Evolutionary conservation across 2,113 vertebrate species (phyloP).

Genomic region (Willisornis vidua): DNA sequence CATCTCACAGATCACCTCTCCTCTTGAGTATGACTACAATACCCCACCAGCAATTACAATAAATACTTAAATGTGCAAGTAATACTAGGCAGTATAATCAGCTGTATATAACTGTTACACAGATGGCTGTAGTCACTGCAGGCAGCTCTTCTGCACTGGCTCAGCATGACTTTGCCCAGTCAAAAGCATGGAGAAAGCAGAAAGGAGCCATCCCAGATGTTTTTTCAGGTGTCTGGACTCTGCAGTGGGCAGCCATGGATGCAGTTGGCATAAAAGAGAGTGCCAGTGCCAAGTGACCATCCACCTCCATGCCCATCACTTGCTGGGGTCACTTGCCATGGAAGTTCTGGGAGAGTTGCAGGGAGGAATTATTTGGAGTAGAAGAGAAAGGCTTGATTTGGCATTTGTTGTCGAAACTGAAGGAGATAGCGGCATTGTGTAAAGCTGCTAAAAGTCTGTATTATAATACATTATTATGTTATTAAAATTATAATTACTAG

Average conservation of each 20-base stretch:
- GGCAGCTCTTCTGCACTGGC: not conserved
- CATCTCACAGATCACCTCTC: not conserved
- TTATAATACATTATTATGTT: not conserved
- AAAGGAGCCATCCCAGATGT: not conserved
- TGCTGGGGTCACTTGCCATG: rapidly evolving
- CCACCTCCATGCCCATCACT: rapidly evolving
- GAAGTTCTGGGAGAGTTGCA: not conserved
- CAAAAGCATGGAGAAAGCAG: not conserved
- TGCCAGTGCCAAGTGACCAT: not conserved
- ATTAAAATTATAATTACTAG: constrained; percentile 23
- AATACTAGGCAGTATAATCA: not conserved
- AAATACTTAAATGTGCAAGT: not conserved
- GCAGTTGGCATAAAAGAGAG: not conserved
- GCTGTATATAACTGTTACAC: not conserved
- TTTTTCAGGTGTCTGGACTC: not conserved
- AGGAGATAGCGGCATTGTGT: not conserved
- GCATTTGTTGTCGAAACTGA: not conserved
- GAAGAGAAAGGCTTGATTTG: not conserved
- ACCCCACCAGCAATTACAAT: not conserved
- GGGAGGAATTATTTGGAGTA: not conserved
- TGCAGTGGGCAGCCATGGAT: not conserved
- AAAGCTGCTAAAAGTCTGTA: not conserved
- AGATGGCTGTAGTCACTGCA: not conserved
- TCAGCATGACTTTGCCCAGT: rapidly evolving
- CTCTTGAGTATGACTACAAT: not conserved